Evolutionary conservation across 2,888 invertebrate species (phyloP).

Genomic region (Plebejus anna): DNA sequence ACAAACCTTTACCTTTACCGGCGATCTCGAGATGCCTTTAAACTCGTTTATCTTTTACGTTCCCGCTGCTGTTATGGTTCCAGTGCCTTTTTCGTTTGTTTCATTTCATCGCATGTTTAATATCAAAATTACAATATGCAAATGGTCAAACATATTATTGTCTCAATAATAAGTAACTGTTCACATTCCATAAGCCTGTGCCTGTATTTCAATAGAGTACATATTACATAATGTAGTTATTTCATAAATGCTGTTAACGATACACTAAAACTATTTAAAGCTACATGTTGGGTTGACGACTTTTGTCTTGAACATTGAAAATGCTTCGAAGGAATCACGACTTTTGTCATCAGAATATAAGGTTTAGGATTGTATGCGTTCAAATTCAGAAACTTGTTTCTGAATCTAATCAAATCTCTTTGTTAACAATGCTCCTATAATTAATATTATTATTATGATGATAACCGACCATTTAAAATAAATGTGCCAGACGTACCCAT

Average conservation of each 20-base stretch:
- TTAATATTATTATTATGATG: not conserved
- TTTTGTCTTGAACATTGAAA: slow-evolving; percentile 2
- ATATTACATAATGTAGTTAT: not conserved
- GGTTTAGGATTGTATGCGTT: not conserved
- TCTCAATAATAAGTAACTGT: not conserved
- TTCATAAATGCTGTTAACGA: slow-evolving; percentile 17
- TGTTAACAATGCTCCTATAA: not conserved
- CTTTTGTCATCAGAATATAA: not conserved
- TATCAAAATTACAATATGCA: not conserved
- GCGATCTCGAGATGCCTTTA: slow-evolving; percentile 5
- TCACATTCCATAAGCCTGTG: too few relatives aligned
- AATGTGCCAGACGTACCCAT: not conserved
- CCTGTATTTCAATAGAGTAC: not conserved
- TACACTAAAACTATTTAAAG: slow-evolving; percentile 9
- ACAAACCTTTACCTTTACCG: not conserved
- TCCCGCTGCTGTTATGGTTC: not conserved
- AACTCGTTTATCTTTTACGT: not conserved
- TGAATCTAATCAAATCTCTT: not conserved
- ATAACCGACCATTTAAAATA: not conserved
- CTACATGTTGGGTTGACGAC: slow-evolving; percentile 4
- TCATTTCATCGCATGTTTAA: not conserved
- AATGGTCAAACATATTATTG: not conserved
- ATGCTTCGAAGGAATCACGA: not conserved
- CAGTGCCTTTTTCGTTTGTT: not conserved
- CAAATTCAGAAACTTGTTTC: not conserved